Evolutionary conservation across 2,888 invertebrate genomes (phyloP).

Genomic region (Holacanthella duospinosa): DNA sequence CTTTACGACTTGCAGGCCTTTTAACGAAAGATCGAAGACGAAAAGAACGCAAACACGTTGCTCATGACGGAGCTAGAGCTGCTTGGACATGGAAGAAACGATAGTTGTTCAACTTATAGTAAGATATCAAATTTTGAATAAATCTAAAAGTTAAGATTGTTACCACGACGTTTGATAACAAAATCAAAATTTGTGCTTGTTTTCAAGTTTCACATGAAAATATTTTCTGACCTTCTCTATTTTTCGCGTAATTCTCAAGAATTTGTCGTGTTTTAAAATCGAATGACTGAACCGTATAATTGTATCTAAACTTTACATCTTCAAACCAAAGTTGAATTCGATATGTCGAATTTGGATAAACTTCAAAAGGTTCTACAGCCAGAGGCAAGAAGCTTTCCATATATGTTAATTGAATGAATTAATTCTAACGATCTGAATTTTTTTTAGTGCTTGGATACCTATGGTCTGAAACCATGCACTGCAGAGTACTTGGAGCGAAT

Average conservation of each 20-base stretch:
- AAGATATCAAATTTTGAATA: too few species aligned
- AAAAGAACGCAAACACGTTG: conserved; percentile 83
- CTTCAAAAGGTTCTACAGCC: conserved; percentile 26
- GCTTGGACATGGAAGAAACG: conserved; percentile 89
- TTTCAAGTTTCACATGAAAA: too few species aligned
- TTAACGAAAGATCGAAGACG: conserved; percentile 65
- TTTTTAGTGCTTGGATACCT: conserved; percentile 32
- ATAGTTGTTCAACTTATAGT: too few species aligned
- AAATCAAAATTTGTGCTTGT: too few species aligned
- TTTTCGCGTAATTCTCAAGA: too few species aligned
- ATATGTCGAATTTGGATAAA: conserved; percentile 32
- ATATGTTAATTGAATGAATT: background rate
- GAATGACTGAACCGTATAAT: too few species aligned
- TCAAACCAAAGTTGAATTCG: conserved; percentile 7
- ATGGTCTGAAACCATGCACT: conserved; percentile 35
- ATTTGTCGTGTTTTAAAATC: too few species aligned
- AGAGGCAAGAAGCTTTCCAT: conserved; percentile 18
- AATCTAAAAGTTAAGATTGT: too few species aligned
- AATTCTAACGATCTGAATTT: background rate
- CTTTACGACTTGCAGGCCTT: conserved; percentile 57
- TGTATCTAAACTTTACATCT: too few species aligned
- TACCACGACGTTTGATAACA: too few species aligned
- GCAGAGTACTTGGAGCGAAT: conserved; percentile 35
- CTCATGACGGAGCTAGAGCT: conserved; percentile 77
- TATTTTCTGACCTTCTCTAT: too few species aligned